Conservation (phyloP, 2,797 vertebrate species). For the Microctenopoma lineatum region DNA sequence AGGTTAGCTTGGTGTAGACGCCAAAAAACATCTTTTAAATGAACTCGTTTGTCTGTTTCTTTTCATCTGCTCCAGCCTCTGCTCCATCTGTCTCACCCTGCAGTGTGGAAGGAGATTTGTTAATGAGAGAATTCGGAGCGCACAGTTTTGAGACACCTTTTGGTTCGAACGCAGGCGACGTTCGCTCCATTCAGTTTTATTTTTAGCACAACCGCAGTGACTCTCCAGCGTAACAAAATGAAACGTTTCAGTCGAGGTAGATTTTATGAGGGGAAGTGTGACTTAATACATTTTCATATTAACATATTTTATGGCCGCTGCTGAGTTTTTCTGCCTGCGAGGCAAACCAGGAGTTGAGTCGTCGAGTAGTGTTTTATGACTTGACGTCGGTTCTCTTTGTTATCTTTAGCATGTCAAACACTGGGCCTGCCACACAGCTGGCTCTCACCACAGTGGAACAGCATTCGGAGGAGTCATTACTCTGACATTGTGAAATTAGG, state of each 20-base stretch:
- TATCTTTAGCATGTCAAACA: constrained; percentile 67
- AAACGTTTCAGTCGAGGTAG: constrained; percentile 4
- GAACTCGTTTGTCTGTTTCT: constrained; percentile 78
- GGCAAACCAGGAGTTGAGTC: constrained; percentile 43
- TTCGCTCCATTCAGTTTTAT: constrained; percentile 12
- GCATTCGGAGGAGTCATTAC: constrained; percentile 54
- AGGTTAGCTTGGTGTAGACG: constrained; percentile 78
- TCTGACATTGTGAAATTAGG: constrained; percentile 59
- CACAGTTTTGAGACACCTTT: constrained; percentile 21
- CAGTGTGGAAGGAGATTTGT: constrained; percentile 25
- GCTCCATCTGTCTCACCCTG: constrained; percentile 53
- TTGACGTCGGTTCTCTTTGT: constrained; percentile 56
- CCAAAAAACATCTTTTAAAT: constrained; percentile 79
- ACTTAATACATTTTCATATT: constrained; percentile 36
- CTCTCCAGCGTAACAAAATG: constrained; percentile 6
- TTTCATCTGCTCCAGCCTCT: constrained; percentile 60
- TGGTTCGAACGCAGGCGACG: constrained; percentile 17
- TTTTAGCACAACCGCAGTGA: constrained; percentile 7
- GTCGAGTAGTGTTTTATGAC: constrained; percentile 42
- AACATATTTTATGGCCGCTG: constrained; percentile 33
- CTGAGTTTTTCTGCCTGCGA: constrained; percentile 42
- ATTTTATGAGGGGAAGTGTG: constrained; percentile 27
- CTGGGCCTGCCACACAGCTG: constrained; percentile 66
- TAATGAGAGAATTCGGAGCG: constrained; percentile 47
- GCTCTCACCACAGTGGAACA: constrained; percentile 52